phyloP scores from a whole-genome alignment of 2,888 invertebrate genomes.

The Heteropelma amictum region DNA sequence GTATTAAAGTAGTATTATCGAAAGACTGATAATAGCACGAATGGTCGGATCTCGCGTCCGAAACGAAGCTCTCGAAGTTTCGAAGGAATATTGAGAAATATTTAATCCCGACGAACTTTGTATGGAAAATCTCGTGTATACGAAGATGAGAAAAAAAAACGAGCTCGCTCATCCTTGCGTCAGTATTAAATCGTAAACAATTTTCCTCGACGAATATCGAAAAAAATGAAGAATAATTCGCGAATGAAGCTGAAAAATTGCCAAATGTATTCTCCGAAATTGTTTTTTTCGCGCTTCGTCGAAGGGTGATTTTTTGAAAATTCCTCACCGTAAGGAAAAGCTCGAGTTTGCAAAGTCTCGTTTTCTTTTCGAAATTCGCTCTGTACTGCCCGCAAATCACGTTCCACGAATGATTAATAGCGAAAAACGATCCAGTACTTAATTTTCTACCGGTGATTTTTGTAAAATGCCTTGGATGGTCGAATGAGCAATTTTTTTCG shows the following conservation, averaged over 20 bases:
- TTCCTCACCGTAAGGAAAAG: too few species aligned
- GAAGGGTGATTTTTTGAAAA: too few species aligned
- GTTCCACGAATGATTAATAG: conserved; percentile 39
- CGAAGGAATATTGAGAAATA: conserved; percentile 11
- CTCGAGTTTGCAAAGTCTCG: neutral
- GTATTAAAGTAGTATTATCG: conserved; percentile 74
- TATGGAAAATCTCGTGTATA: neutral
- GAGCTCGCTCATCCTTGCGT: too few species aligned
- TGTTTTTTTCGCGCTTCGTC: neutral
- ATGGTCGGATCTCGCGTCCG: conserved; percentile 51
- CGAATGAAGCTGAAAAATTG: neutral
- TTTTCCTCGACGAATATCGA: neutral
- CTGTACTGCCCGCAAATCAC: conserved; percentile 12
- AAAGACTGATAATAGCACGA: conserved; percentile 71
- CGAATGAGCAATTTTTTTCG: conserved; percentile 60
- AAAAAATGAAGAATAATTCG: neutral
- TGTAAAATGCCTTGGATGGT: conserved; percentile 41
- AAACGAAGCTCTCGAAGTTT: conserved; percentile 11
- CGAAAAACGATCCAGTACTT: conserved; percentile 44
- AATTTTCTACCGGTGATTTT: conserved; percentile 29
- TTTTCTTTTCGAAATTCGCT: conserved; percentile 16
- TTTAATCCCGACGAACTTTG: neutral
- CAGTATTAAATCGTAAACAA: too few species aligned
- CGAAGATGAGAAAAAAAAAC: neutral
- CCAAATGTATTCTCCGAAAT: neutral